phyloP scores from a whole-genome alignment of 2,113 vertebrate species.

The Oreochromis spilurus region DNA sequence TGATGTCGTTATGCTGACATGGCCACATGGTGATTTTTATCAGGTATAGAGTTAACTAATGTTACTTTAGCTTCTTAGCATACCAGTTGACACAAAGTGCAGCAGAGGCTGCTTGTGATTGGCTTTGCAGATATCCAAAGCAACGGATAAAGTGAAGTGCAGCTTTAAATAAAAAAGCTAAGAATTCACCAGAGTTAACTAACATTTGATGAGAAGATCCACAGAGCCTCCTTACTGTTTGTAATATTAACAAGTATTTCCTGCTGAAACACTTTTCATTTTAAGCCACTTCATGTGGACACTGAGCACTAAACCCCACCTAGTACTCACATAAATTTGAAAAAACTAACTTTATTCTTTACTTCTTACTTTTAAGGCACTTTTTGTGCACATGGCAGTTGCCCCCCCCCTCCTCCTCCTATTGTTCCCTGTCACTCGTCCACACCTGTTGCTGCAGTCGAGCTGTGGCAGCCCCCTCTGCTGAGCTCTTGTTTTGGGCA shows the following conservation, averaged over 20 bases:
- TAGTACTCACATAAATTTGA: not conserved
- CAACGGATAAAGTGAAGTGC: not conserved
- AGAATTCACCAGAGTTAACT: not conserved
- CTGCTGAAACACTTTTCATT: not conserved
- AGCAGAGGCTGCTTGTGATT: not conserved
- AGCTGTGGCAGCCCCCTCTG: constrained; percentile 29
- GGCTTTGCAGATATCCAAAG: not conserved
- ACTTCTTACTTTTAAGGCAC: not conserved
- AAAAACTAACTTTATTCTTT: not conserved
- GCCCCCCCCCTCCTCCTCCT: constrained; percentile 10
- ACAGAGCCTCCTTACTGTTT: not conserved
- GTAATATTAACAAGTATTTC: not conserved
- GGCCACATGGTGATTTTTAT: not conserved
- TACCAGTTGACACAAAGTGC: not conserved
- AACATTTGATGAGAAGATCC: not conserved
- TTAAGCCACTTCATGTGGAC: not conserved
- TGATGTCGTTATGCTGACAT: not conserved
- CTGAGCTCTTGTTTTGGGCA: constrained; percentile 65
- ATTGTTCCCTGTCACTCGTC: constrained; percentile 55
- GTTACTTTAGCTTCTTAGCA: not conserved
- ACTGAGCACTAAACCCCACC: not conserved
- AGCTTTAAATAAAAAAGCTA: not conserved
- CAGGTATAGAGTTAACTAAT: not conserved
- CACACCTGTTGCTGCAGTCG: constrained; percentile 66
- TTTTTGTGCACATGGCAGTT: constrained; percentile 5